A percentile compares a stretch with the other conserved stretches of the same genome.
Evolutionary conservation across 2,113 vertebrate genomes (phyloP).

Genomic region (Stigmatopora nigra): DNA sequence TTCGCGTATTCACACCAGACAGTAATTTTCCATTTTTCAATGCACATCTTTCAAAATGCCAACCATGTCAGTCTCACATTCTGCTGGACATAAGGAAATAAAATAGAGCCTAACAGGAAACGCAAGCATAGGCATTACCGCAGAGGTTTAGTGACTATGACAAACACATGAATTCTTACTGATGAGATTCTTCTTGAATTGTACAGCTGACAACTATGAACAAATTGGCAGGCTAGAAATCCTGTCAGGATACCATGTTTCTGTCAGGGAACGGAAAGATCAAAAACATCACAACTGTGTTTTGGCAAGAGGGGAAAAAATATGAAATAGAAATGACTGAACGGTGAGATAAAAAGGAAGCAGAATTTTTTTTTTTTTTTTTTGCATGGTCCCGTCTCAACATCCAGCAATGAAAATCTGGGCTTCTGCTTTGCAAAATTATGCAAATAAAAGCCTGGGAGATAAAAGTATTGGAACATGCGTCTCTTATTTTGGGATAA

Average conservation of each 20-base stretch:
- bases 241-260: constrained; percentile 13
- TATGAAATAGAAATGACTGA: neutral
- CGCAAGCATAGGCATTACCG: constrained; percentile 19
- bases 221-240: constrained; percentile 9
- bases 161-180: constrained; percentile 22
- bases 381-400: constrained; percentile 3
- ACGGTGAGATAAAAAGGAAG: neutral
- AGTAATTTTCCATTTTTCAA: neutral
- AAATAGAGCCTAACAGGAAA: constrained; percentile 1
- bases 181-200: constrained; percentile 23
- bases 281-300: constrained; percentile 27
- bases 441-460: constrained; percentile 19
- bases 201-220: constrained; percentile 26
- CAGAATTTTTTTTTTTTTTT: neutral
- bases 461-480: constrained; percentile 19
- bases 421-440: constrained; percentile 3
- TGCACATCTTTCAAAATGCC: too few species aligned
- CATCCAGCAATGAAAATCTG: neutral
- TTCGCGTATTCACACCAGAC: too few species aligned
- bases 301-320: neutral
- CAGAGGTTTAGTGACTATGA: constrained; percentile 28
- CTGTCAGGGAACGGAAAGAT: constrained; percentile 16
- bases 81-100: constrained; percentile 8
- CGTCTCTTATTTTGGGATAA: constrained; percentile 40
- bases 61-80: too few species aligned